Base-by-base conservation (phyloP, 1,140 invertebrate species). In the Hycleus cichorii region DNA sequence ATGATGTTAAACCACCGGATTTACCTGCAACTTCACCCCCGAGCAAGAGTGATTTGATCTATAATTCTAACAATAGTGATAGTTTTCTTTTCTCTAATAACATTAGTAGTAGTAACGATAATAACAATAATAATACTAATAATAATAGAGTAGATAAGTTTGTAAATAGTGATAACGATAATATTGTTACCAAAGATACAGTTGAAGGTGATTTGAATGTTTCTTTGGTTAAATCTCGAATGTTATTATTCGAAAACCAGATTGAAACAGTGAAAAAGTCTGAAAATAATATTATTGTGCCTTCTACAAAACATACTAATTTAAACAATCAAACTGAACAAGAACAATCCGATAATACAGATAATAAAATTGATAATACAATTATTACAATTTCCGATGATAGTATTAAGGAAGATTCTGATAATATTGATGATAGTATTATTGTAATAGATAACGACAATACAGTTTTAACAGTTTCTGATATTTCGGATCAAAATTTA, bases 151-250 rank as follows among this genome's bases (percentile, higher is more conserved):
- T 44, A 47, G 61, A 64, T 45, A 57, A 10, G 11, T 42, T 49
- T 60, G 55, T 62, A 59, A 52, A 60, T 69, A 64, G 63, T 62
- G 52, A 63, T 58, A 61, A 62, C 61, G 52, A 63, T 59, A 62
- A 60, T 64, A 51, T 62, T 70, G 67, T 68, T 71, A 72, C 71
- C 71, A 72, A 72, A 72, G 69, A 72, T 60, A 53, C 52, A 58
- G 54, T 45, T 60, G 62, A 60, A 50, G 48, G 47, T 58, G 57
- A 51, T 11, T 9, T 53, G 26, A 59, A 32, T 42, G 11, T n/a
- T 57, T 64, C 64, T 49, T 60, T 64, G 54, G 69, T 70, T 46
- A 70, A 65, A 61, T 55, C 64, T 57, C 64, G 69, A 57, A 65
- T 67, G 64, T 55, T 57, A 47, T 60, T 72, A 52, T 72, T 72